These are phyloP conservation scores for Apamea sordens DNA, from an alignment of 2,888 invertebrate species.

Conservation along the genomic window DNA sequence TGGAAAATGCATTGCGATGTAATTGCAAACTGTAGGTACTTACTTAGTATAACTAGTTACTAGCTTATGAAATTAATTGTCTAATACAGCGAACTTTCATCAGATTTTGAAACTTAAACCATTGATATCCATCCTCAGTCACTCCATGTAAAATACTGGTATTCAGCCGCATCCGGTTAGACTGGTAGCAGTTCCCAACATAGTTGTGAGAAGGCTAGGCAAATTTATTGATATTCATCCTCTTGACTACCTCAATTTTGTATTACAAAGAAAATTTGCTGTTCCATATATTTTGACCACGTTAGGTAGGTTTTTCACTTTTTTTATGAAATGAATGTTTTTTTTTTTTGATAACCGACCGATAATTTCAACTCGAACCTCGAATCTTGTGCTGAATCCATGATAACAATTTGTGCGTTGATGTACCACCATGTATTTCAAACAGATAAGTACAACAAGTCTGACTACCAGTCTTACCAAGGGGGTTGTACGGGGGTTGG, in stretches of 20 bases:
- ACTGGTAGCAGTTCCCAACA: not conserved
- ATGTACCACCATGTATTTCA: not conserved
- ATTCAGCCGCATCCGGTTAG: not conserved
- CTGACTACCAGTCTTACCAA: no score
- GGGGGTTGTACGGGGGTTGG: no score
- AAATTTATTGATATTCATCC: not conserved
- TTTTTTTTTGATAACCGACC: no score
- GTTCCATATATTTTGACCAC: no score
- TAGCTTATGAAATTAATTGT: not conserved
- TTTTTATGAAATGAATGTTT: no score
- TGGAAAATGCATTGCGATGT: constrained; percentile 12
- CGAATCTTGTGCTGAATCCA: no score
- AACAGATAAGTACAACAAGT: no score
- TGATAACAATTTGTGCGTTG: no score
- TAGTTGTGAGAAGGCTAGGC: not conserved
- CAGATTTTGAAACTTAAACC: not conserved
- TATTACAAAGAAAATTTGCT: no score
- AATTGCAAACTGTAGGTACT: not conserved
- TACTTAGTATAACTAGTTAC: no score
- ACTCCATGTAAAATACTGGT: not conserved
- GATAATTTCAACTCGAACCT: no score
- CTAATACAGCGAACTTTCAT: not conserved
- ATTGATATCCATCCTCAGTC: not conserved
- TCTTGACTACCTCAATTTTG: not conserved
- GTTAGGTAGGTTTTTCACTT: no score